Evolutionary conservation across 1,140 invertebrate species (phyloP), one percentile per base, ranked within the genome.

Genomic region (Drosophila melanica): DNA sequence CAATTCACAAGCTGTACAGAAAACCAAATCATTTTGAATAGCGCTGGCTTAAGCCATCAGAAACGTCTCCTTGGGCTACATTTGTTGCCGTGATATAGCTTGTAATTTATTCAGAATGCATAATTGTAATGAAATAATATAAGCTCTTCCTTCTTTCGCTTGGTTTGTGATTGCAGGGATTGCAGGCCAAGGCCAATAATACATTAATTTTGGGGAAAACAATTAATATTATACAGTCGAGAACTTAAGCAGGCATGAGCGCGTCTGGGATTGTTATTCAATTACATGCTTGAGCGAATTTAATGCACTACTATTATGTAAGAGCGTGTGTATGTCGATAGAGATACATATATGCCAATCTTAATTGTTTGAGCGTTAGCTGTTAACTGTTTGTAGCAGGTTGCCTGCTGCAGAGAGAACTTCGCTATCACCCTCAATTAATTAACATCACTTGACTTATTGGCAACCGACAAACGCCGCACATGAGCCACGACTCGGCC

Each of bases 371-470:
- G 50, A 51, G 57, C 57, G 58, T 71, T 51, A 72, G 78, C 66
- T 76, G 70, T 41, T 65, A 72, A 81, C 70, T 75, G 82, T 41
- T 65, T 60, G 0, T 55, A 75, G 75, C 81, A 87, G 63, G 75
- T 82, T 78, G 59, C 65, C 81, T 33, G 37, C 16, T 54, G 67
- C 79, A 82, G 60, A 70, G 57, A 62, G n/a, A 71, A 16, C 48
- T 86, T 69, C 42, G 68, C 67, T 87, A 86, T 86, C 75, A 75
- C 64, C 60, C 76, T 71, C 77, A 84, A 89, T 89, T 89, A 89
- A 89, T 89, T 89, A 89, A 89, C 69, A 84, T 89, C 84, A 89
- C 81, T 89, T 89, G 84, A 89, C 84, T 89, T 89, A 89, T 89
- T 89, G 84, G 89, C 84, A 89, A 71, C 45, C 39, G 39, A 54